phyloP scores from a whole-genome alignment of 1,140 invertebrate genomes.

The Drosophila miranda region DNA sequence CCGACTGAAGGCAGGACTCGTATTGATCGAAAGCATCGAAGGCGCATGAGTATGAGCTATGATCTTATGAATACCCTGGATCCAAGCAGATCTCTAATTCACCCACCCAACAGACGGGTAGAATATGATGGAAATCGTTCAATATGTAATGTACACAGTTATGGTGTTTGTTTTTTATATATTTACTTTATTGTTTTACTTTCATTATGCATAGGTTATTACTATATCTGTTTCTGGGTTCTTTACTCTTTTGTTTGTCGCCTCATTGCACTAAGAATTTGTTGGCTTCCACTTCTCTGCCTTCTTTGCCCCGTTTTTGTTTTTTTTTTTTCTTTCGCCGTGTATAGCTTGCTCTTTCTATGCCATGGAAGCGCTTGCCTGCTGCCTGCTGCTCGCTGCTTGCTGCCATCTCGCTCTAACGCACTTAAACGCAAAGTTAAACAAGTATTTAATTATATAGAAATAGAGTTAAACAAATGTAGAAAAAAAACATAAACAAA shows the following conservation, averaged over 20 bases:
- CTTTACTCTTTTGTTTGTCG: constrained; percentile 35
- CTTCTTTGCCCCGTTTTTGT: background rate
- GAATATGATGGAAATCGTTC: too few relatives aligned
- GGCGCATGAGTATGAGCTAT: too few relatives aligned
- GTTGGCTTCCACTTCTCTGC: constrained; percentile 22
- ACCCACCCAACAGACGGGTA: too few relatives aligned
- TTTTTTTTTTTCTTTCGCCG: background rate
- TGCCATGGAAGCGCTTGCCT: constrained; percentile 16
- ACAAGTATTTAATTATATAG: constrained; percentile 42
- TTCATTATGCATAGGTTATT: constrained; percentile 46
- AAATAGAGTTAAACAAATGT: constrained; percentile 40
- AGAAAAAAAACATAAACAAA: constrained; percentile 55
- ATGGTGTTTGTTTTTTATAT: constrained; percentile 1
- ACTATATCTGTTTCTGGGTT: constrained; percentile 20
- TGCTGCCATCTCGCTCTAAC: constrained; percentile 46
- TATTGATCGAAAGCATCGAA: too few relatives aligned
- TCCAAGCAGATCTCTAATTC: too few relatives aligned
- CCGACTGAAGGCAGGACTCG: too few relatives aligned
- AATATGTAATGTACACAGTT: too few relatives aligned
- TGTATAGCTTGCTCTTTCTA: constrained; percentile 25
- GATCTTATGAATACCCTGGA: too few relatives aligned
- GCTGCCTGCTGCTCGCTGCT: background rate
- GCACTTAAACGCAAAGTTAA: constrained; percentile 42
- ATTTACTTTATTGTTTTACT: constrained; percentile 52
- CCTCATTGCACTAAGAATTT: constrained; percentile 64